Base-by-base conservation (phyloP, 2,888 invertebrate genomes). In the Apamea crenata region DNA sequence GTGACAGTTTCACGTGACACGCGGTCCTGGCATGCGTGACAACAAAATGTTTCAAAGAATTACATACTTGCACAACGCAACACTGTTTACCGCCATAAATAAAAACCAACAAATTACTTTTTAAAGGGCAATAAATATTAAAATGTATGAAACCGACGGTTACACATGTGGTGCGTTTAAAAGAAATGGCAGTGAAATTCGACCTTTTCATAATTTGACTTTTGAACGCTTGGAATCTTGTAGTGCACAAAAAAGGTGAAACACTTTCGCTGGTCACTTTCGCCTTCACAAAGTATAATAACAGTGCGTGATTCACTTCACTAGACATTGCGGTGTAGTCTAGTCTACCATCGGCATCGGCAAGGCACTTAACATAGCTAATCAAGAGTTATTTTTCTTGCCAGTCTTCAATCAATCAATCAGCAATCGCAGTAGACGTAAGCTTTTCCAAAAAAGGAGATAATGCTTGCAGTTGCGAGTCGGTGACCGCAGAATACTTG, bases 201-300 rank as follows among this genome's bases (percentile, higher is more conserved):
- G 91, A 92, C 93, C 93, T 93, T 91, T 93, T 90, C 87, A 84
- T 89, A 91, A 89, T 89, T 86, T 84, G 89, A 86, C 85, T 78
- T 89, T 78, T 74, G 79, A 76, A 53, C 69, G 80, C 79, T 75
- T 70, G 70, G 77, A 44, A 87, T 76, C 82, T 89, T 82, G 81
- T 85, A 83, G 78, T 75, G 77, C 83, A 88, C 84, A 90, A 89
- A 89, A 85, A 86, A 83, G 77, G 82, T 76, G 84, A 85, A 84
- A 87, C 90, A 94, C 96, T 96, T 96, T 96, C 96, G 94, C 95
- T 93, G 89, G 91, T 91, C 91, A 95, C 96, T 96, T 96, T 96
- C 96, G 94, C 94, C 94, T 94, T 95, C 93, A 91, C 90, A 65
- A 81, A 81, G 90, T 91, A 90, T 92, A 93, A 93, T 91, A 90